Evolutionary conservation across 2,113 vertebrate genomes (phyloP).

Genomic region (Coptodon bakossiorum): DNA sequence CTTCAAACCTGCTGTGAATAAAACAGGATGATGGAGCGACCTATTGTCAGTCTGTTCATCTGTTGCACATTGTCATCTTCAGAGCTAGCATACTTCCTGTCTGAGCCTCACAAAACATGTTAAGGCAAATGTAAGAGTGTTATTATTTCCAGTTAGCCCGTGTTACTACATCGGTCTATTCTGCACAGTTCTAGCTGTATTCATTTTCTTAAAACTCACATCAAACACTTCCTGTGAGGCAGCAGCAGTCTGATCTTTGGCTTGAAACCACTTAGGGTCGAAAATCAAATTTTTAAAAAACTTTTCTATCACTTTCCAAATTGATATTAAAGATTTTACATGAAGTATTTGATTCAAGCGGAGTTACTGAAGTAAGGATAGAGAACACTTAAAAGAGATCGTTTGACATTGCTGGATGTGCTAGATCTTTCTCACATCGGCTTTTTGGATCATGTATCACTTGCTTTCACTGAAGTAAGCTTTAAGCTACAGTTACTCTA

Average conservation of each 20-base stretch:
- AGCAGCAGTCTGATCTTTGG: neutral
- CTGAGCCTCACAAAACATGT: neutral
- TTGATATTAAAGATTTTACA: neutral
- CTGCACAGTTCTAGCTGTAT: neutral
- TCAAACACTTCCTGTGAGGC: neutral
- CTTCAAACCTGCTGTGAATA: constrained; percentile 44
- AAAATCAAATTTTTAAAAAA: too few relatives aligned
- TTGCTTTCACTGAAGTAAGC: neutral
- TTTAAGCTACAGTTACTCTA: neutral
- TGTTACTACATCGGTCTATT: neutral
- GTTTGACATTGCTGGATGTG: neutral
- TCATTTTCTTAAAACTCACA: neutral
- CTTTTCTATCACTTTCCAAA: neutral
- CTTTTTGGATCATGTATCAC: neutral
- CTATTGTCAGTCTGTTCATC: neutral
- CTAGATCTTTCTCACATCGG: neutral
- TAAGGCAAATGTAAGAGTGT: neutral
- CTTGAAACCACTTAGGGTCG: neutral
- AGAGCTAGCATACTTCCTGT: neutral
- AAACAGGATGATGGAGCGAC: constrained; percentile 22
- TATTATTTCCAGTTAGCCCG: neutral
- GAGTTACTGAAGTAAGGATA: neutral
- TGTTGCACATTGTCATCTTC: neutral
- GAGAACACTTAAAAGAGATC: neutral
- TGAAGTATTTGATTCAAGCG: neutral